Percentiles rank a stretch among this genome's conserved stretches.
Conservation (phyloP, 2,113 vertebrate species). For the Scopus umbretta region DNA sequence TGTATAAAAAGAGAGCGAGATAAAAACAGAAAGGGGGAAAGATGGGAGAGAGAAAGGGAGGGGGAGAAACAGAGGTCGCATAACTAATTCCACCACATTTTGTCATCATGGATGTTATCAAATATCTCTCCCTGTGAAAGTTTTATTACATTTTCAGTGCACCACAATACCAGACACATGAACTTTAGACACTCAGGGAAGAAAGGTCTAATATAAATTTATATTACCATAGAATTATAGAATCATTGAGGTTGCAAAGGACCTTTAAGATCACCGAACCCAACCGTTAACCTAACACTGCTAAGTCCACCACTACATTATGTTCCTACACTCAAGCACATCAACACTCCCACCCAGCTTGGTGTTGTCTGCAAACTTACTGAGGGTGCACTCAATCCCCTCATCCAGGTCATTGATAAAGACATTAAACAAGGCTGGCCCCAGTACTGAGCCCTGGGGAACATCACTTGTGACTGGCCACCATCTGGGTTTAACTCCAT, state of each 20-base stretch:
- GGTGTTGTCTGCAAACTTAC: neutral
- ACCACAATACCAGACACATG: neutral
- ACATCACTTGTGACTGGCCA: rapidly evolving
- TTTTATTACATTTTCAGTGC: neutral
- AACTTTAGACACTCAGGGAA: neutral
- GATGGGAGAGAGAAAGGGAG: rapidly evolving
- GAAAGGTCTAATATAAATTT: neutral
- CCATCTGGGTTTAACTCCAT: neutral
- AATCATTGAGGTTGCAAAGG: neutral
- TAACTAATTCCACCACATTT: neutral
- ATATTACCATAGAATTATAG: neutral
- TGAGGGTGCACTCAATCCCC: neutral
- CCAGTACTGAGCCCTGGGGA: neutral
- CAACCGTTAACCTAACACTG: neutral
- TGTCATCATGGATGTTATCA: neutral
- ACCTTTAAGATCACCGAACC: neutral
- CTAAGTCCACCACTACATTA: neutral
- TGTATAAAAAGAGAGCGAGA: neutral
- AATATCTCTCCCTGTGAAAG: neutral
- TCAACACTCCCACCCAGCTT: neutral
- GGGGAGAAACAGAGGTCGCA: neutral
- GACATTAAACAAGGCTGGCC: neutral
- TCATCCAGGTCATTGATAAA: neutral
- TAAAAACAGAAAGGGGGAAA: neutral
- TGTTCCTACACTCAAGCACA: too few species aligned